phyloP scores from a whole-genome alignment of 2,888 invertebrate genomes.

The Hypsopygia costalis region DNA sequence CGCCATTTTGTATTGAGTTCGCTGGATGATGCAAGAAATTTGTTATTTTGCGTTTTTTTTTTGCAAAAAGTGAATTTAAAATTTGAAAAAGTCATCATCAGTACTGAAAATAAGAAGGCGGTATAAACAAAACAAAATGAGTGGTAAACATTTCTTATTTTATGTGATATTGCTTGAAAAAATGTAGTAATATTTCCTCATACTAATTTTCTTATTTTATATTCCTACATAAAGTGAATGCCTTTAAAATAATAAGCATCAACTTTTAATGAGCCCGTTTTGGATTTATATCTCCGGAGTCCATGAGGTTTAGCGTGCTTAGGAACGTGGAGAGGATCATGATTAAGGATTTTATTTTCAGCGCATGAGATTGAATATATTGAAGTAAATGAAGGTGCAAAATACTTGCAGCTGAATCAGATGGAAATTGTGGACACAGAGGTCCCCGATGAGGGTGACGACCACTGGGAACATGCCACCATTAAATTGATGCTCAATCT shows the following conservation, averaged over 20 bases:
- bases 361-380: constrained; percentile 49
- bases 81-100: not conserved
- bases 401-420: constrained; percentile 51
- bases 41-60: constrained; percentile 35
- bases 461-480: constrained; percentile 62
- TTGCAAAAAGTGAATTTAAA: not conserved
- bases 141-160: constrained; percentile 24
- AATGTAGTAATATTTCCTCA: too few species aligned
- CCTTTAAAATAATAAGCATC: too few species aligned
- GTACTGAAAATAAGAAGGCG: constrained; percentile 2
- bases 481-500: constrained; percentile 49
- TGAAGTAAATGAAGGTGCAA: constrained; percentile 38
- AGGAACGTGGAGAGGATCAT: constrained; percentile 15
- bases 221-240: too few species aligned
- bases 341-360: constrained; percentile 40
- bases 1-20: constrained; percentile 71
- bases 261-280: too few species aligned
- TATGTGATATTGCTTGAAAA: constrained; percentile 13
- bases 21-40: constrained; percentile 68
- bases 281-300: too few species aligned
- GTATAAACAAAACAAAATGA: constrained; percentile 19
- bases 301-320: too few species aligned
- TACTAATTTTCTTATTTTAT: constrained; percentile 17
- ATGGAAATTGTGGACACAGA: constrained; percentile 50
- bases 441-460: constrained; percentile 51